phyloP scores from a whole-genome alignment of 2,797 vertebrate genomes.

The Peromyscus aztecus region DNA sequence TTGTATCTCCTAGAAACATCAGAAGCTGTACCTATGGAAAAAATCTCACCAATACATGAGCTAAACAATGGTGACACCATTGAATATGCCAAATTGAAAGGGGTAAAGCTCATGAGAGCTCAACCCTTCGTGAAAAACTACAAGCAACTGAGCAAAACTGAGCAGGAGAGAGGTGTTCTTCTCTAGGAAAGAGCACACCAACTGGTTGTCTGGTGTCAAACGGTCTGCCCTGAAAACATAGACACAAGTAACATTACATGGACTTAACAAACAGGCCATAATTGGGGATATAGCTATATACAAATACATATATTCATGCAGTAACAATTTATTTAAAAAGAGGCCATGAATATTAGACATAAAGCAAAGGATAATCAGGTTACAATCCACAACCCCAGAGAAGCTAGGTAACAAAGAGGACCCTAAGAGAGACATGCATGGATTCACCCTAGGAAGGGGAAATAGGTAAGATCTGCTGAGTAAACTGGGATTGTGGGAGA shows the following conservation, averaged over 20 bases:
- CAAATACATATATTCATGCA: neutral
- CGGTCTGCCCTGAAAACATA: neutral
- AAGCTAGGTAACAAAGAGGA: no score
- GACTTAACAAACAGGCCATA: neutral
- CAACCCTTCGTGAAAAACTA: neutral
- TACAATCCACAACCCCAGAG: no score
- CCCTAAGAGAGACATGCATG: no score
- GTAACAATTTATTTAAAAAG: neutral
- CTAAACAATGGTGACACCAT: neutral
- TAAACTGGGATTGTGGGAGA: no score
- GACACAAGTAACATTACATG: neutral
- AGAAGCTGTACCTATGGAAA: neutral
- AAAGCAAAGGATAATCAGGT: no score
- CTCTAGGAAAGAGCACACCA: neutral
- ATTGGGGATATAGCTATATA: neutral
- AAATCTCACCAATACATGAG: neutral
- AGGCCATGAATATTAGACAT: neutral
- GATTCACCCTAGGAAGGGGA: no score
- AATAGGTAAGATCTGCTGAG: no score
- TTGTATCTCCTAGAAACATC: neutral
- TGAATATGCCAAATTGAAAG: neutral
- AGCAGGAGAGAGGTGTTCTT: no score
- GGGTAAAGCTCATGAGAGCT: no score
- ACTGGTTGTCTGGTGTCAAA: neutral
- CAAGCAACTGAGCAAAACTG: neutral